Base-by-base conservation (phyloP, 2,113 vertebrate genomes). In the Nibea coibor region DNA sequence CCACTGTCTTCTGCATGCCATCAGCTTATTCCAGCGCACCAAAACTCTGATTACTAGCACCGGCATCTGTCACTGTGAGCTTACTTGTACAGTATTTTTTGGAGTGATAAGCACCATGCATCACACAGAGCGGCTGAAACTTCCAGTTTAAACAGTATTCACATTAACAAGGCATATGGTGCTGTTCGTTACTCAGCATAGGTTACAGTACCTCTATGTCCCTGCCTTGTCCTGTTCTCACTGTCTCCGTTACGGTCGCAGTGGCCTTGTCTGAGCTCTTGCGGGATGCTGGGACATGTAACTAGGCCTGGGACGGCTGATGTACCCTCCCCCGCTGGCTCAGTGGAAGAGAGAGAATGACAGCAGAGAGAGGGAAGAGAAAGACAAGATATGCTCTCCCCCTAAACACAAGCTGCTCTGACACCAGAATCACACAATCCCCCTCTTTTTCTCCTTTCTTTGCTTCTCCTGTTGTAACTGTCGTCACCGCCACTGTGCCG, bases 231-330 rank as follows among this genome's bases (percentile, higher is more conserved):
- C 76, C 73, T 73, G 83, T 53, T 88, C 51, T 82, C 79, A 79
- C 85, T 81, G 90, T 78, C 85, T 75, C 75, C 80, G 72, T 79
- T 77, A 78, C 17, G 31, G 84, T 86, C 54, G 86, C 78, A 80
- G 88, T 88, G 80, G 87, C 86, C 85, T 86, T 72, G 87, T 62
- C 75, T 58, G 82, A 82, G 87, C 91, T 88, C 84, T 48, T 82
- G 88, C 45, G 82, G 85, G 93, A 93, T 92, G 93, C 91, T 92
- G 93, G 93, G 92, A 93, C 89, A 87, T 88, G 81, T 82, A 86
- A 89, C 87, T 87, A 92, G 93, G 93, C 91, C 92, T 83, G 91
- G 92, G 92, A 93, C 89, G 22, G 78, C 69, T 17, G 74, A 82
- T 85, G 80, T 4, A 79, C 90, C 90, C 91, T 94, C 92, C 92